phyloP scores from a whole-genome alignment of 2,113 vertebrate species.

The Cebus imitator region DNA sequence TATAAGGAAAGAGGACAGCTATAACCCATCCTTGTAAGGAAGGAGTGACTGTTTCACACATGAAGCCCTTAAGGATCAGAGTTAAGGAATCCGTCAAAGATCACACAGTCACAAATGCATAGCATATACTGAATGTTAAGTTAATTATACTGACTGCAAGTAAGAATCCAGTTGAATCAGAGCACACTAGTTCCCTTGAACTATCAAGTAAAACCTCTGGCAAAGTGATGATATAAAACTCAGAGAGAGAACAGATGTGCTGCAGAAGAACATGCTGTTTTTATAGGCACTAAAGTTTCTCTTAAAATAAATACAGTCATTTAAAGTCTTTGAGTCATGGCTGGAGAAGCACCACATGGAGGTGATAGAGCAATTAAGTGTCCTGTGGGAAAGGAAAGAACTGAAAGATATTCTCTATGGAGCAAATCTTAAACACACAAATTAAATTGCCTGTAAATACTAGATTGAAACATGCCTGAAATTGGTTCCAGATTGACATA shows the following conservation, averaged over 20 bases:
- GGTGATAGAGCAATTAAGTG: conserved; percentile 55
- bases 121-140: background rate
- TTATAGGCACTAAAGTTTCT: conserved; percentile 64
- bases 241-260: conserved; percentile 60
- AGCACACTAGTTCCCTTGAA: background rate
- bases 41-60: background rate
- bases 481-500: background rate
- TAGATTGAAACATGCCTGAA: conserved; percentile 12
- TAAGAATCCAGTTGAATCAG: conserved; percentile 29
- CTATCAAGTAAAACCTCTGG: conserved; percentile 37
- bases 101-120: background rate
- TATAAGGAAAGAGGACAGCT: background rate
- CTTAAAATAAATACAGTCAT: conserved; percentile 65
- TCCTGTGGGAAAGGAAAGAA: conserved; percentile 13
- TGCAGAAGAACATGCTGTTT: conserved; percentile 36
- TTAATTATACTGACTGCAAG: background rate
- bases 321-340: conserved; percentile 59
- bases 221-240: conserved; percentile 32
- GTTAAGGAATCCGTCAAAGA: background rate
- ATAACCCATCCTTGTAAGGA: background rate
- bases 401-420: conserved; percentile 17
- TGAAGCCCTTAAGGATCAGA: background rate
- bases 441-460: conserved; percentile 55
- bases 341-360: conserved; percentile 51
- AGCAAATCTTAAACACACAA: conserved; percentile 36